phyloP scores from a whole-genome alignment of 1,140 invertebrate species.

The Elysia chlorotica region DNA sequence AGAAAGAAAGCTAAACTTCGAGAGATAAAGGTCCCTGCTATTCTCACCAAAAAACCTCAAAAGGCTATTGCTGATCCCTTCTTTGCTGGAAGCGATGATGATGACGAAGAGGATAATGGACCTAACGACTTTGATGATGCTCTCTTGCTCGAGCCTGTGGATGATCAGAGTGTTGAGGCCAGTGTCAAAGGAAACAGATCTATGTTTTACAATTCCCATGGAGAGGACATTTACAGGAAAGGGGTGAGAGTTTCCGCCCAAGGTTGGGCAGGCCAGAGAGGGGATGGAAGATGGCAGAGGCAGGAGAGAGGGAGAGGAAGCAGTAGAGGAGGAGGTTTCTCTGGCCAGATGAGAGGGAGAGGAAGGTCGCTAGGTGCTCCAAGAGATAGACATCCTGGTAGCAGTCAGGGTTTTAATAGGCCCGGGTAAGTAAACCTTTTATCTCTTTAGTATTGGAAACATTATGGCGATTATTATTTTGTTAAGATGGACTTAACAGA shows the following conservation, averaged over 20 bases:
- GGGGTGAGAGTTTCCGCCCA: no score
- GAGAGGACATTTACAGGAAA: no score
- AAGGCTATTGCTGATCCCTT: neutral
- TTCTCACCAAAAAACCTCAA: no score
- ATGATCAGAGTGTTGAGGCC: neutral
- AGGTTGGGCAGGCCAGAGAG: no score
- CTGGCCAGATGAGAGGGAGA: neutral
- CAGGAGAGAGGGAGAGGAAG: neutral
- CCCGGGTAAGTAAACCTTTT: no score
- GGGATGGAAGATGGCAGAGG: neutral
- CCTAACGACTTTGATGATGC: neutral
- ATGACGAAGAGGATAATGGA: constrained; percentile 3
- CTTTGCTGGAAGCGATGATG: constrained; percentile 2
- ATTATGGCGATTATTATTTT: no score
- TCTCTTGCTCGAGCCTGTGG: neutral
- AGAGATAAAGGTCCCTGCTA: no score
- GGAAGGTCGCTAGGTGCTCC: neutral
- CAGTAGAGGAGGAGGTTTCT: neutral
- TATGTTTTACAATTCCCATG: constrained; percentile 12
- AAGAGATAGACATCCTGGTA: no score
- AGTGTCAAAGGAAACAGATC: neutral
- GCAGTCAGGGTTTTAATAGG: no score
- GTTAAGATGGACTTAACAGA: no score
- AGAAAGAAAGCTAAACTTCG: neutral
- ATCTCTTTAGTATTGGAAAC: no score